Percentiles rank a stretch among this genome's conserved stretches.
These are phyloP conservation scores for Lycaon pictus DNA, from an alignment of 2,113 vertebrate species.

Conservation along the genomic window DNA sequence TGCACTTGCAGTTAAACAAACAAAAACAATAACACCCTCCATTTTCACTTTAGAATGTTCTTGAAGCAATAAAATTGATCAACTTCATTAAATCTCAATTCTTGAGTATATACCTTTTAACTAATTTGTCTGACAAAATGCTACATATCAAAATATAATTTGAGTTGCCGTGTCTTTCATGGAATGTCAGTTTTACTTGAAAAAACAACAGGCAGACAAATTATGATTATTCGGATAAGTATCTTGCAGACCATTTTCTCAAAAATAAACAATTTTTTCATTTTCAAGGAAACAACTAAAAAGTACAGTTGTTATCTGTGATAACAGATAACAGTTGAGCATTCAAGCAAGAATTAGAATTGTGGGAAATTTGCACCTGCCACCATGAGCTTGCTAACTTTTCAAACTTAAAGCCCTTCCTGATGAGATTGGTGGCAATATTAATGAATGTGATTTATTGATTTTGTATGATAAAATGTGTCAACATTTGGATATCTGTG, in stretches of 20 bases:
- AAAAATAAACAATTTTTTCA: background rate
- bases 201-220: background rate
- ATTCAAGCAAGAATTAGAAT: background rate
- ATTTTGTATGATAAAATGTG: background rate
- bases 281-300: slow-evolving; percentile 35
- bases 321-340: background rate
- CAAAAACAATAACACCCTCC: background rate
- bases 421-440: background rate
- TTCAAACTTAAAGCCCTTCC: background rate
- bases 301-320: background rate
- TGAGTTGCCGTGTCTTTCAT: background rate
- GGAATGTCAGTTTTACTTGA: background rate
- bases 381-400: background rate
- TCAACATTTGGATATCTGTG: slow-evolving; percentile 39
- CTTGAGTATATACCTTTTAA: background rate
- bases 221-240: background rate
- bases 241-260: background rate
- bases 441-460: background rate
- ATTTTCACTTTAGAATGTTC: background rate
- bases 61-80: background rate
- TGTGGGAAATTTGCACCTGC: background rate
- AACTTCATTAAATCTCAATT: background rate
- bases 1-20: background rate
- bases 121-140: background rate
- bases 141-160: background rate